These are phyloP conservation scores for Caenorhabditis plicata DNA, from an alignment of 2,888 invertebrate genomes.

Conservation along the genomic window DNA sequence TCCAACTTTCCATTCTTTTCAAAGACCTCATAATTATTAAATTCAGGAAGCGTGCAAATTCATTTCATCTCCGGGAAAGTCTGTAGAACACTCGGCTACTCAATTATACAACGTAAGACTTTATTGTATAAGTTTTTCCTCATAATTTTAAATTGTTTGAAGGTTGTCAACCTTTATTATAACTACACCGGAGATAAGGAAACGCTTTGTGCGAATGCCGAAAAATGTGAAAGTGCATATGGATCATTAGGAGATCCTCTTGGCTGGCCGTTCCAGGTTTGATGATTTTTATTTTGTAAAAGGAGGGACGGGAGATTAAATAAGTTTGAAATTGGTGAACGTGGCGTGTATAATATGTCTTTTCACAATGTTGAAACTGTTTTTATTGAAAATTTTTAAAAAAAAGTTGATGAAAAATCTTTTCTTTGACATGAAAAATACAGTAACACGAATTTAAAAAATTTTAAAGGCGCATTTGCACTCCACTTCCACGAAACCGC, in stretches of 20 bases:
- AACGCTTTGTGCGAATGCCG: constrained; percentile 51
- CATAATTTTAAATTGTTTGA: background rate
- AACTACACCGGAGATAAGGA: constrained; percentile 37
- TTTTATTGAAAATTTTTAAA: too few relatives aligned
- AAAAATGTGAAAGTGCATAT: constrained; percentile 40
- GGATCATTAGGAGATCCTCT: constrained; percentile 52
- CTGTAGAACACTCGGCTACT: constrained; percentile 37
- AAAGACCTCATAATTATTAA: background rate
- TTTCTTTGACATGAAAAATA: too few relatives aligned
- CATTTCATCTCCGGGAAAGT: constrained; percentile 66
- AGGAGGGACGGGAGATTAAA: too few relatives aligned
- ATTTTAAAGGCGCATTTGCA: too few relatives aligned
- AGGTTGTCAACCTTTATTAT: constrained; percentile 45
- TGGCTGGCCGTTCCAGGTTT: constrained; percentile 65
- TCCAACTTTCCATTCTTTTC: too few relatives aligned
- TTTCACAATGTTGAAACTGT: too few relatives aligned
- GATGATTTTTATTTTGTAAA: constrained; percentile 17
- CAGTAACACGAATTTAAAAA: too few relatives aligned
- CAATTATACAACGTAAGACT: constrained; percentile 38
- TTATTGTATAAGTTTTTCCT: background rate
- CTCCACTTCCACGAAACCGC: too few relatives aligned
- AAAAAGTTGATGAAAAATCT: too few relatives aligned
- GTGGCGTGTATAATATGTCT: too few relatives aligned
- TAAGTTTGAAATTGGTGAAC: too few relatives aligned
- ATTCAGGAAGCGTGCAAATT: constrained; percentile 70